phyloP scores from a whole-genome alignment of 2,888 invertebrate genomes.

The Amphipyra tragopoginis region DNA sequence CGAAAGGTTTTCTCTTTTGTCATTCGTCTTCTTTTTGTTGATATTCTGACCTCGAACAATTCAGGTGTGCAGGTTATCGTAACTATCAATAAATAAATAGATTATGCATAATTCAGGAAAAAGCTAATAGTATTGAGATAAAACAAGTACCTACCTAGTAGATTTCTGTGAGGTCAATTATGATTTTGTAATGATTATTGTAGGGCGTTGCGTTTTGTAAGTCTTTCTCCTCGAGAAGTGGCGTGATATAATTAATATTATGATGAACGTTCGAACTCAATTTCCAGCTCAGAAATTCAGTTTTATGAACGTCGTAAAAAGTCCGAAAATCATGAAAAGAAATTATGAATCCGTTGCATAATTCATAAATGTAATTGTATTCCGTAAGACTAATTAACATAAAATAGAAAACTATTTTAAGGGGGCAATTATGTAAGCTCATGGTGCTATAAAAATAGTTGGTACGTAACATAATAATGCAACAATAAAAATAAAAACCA shows the following conservation, averaged over 20 bases:
- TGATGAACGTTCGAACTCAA: not conserved
- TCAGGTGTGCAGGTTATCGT: too few relatives aligned
- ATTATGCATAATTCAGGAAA: too few relatives aligned
- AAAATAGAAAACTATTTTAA: constrained; percentile 27
- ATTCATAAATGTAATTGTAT: constrained; percentile 24
- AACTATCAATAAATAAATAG: too few relatives aligned
- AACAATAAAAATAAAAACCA: constrained; percentile 3
- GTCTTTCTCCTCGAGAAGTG: too few relatives aligned
- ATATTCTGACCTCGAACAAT: not conserved
- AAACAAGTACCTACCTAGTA: too few relatives aligned
- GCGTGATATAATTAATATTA: too few relatives aligned
- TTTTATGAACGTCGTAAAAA: constrained; percentile 23
- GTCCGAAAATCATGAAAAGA: constrained; percentile 8
- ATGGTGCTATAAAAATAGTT: constrained; percentile 33
- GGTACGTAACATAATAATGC: constrained; percentile 12
- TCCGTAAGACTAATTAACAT: constrained; percentile 11
- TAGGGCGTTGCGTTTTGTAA: too few relatives aligned
- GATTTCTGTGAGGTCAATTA: too few relatives aligned
- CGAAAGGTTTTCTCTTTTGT: constrained; percentile 10
- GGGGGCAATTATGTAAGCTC: constrained; percentile 14
- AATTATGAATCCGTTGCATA: constrained; percentile 13
- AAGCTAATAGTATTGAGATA: too few relatives aligned
- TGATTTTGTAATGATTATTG: too few relatives aligned
- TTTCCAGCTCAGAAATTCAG: not conserved
- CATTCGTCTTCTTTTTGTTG: not conserved